Base-by-base conservation (phyloP, 2,797 vertebrate species). In the Odontamblyopus lacepedii region DNA sequence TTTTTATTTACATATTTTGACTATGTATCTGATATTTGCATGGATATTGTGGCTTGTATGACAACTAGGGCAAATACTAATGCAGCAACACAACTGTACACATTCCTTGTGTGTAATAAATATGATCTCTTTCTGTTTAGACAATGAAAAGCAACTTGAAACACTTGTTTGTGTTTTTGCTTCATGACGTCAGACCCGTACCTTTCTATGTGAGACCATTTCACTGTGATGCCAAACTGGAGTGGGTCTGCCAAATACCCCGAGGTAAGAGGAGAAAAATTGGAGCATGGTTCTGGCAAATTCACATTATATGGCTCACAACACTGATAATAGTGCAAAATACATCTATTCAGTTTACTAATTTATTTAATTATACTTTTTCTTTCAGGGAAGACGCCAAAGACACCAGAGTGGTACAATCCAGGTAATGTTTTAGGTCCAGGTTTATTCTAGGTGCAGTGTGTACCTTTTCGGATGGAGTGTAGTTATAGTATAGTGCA, bases 181-280 rank as follows among this genome's bases (percentile, higher is more conserved):
- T 86, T 8, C 78, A 81, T 0, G 72, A 89, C 44, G 1, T 79
- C 1, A 64, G 71, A 2, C 67, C 30, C 23, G 55, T 48, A 1
- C 88, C 92, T 27, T 95, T 94, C 89, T 93, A 91, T 59, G 88
- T 96, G 77, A 94, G 86, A 1, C 96, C 96, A n/a, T 98, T 98
- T 84, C 95, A 96, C 81, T 99, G 98, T 79, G 95, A 96, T n/a
- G 93, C 93, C 63, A 91, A 80, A 73, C 94, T 99, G 32, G 98
- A 99, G 79, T 99, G 96, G 96, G 95, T 95, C 71, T 99, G 98
- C 85, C 97, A 99, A 84, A 95, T 98, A 76, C 94, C 96, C 51
- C 95, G 96, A 78, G 98, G 97, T 98, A 92, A 95, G 84, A 50
- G 23, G 5, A 9, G 26, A 6, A 67, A 69, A 26, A 2, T 26